Evolutionary conservation across 2,113 vertebrate species (phyloP).

Genomic region (Peromyscus polionotus): DNA sequence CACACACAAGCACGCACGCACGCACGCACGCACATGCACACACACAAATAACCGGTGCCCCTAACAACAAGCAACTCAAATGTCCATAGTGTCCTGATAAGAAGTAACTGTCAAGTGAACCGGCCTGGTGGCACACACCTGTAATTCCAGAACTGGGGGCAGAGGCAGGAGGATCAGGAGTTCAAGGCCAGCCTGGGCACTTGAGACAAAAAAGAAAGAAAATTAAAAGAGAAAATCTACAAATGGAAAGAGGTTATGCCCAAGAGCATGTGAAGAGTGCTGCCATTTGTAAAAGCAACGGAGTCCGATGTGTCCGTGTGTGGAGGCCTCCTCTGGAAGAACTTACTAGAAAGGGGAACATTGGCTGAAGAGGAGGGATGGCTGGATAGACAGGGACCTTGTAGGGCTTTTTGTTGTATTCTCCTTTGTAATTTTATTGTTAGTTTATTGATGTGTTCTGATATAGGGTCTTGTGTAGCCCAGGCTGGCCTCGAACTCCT

Average conservation of each 20-base stretch:
- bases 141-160: not conserved
- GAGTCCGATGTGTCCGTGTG: fast-evolving
- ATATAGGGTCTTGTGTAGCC: not conserved
- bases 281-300: not conserved
- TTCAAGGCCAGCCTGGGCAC: not conserved
- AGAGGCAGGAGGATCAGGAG: not conserved
- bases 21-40: not conserved
- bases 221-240: not conserved
- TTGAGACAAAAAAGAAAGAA: not conserved
- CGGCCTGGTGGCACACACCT: not conserved
- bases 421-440: not conserved
- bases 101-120: not conserved
- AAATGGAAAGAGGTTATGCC: not conserved
- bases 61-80: not conserved
- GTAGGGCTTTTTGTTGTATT: not conserved
- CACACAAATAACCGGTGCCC: not conserved
- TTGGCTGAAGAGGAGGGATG: not conserved
- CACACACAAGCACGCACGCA: not conserved
- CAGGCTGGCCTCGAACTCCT: not conserved
- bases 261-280: not conserved
- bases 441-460: not conserved
- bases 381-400: not conserved
- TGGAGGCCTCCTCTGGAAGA: not conserved
- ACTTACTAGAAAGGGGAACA: not conserved
- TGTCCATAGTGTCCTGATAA: fast-evolving